These are phyloP conservation scores for Orthonevra nobilis DNA, from an alignment of 2,888 invertebrate genomes.

Conservation along the genomic window DNA sequence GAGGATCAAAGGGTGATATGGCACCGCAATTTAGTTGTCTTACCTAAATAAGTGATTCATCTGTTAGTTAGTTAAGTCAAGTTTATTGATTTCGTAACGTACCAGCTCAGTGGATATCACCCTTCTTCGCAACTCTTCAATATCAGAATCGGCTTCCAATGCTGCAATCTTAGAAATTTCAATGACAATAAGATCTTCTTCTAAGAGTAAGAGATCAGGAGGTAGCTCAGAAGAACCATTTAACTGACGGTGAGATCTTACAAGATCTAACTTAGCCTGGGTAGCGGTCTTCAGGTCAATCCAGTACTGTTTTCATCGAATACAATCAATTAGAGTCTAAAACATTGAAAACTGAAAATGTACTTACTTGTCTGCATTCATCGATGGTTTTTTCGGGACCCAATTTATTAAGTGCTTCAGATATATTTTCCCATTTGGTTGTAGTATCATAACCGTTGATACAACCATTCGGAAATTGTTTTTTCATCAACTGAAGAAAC, in stretches of 20 bases:
- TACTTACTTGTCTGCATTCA: constrained; percentile 19
- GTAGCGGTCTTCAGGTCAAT: not conserved
- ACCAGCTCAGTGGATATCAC: constrained; percentile 21
- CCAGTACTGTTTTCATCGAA: not conserved
- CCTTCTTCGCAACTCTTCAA: too few relatives aligned
- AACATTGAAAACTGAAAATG: not conserved
- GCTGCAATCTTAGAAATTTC: not conserved
- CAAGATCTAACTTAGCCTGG: not conserved
- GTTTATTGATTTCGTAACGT: too few relatives aligned
- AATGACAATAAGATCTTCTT: constrained; percentile 19
- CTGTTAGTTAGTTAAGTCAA: not conserved
- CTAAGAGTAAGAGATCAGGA: constrained; percentile 1
- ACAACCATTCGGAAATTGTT: constrained; percentile 13
- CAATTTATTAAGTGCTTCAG: constrained; percentile 9
- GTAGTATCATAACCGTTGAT: not conserved
- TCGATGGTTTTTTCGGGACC: constrained; percentile 10
- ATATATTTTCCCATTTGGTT: constrained; percentile 20
- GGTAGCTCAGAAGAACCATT: not conserved
- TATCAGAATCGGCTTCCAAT: not conserved
- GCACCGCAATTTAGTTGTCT: constrained; percentile 28
- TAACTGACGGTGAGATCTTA: not conserved
- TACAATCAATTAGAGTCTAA: not conserved
- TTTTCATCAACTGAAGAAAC: constrained; percentile 18
- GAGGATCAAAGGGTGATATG: constrained; percentile 10
- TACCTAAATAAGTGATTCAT: not conserved